Evolutionary conservation across 2,888 invertebrate genomes (phyloP).

Genomic region (Spisula subtruncata): DNA sequence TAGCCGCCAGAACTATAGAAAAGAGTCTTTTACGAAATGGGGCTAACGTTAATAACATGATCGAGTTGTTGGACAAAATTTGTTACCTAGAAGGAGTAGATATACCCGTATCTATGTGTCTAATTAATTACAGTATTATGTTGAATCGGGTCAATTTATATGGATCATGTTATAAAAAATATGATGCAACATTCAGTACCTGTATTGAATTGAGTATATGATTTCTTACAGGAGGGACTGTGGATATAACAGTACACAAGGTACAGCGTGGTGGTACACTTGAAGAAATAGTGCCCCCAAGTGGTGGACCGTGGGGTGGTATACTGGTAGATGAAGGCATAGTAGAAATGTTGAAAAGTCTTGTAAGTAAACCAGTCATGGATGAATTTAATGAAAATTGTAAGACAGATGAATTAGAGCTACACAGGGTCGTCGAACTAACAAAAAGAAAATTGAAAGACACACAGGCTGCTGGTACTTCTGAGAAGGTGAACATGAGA

Average conservation of each 20-base stretch:
- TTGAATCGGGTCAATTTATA: no score
- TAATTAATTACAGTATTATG: background rate
- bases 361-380: slow-evolving; percentile 42
- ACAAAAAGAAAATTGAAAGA: slow-evolving; percentile 40
- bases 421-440: slow-evolving; percentile 27
- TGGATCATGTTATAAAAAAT: no score
- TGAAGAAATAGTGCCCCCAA: slow-evolving; percentile 58
- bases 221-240: slow-evolving; percentile 69
- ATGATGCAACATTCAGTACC: background rate
- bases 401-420: slow-evolving; percentile 32
- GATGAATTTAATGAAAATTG: background rate
- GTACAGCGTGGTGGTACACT: slow-evolving; percentile 58
- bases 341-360: slow-evolving; percentile 26
- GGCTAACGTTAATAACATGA: no score
- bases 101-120: no score
- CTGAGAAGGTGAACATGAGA: background rate
- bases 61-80: no score
- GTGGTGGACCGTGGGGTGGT: slow-evolving; percentile 73
- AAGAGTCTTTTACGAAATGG: no score
- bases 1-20: no score
- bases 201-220: background rate
- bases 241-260: slow-evolving; percentile 70
- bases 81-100: no score
- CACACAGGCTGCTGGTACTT: background rate
- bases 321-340: slow-evolving; percentile 63